Evolutionary conservation across 2,113 vertebrate genomes (phyloP).

Genomic region (Antechinus flavipes): DNA sequence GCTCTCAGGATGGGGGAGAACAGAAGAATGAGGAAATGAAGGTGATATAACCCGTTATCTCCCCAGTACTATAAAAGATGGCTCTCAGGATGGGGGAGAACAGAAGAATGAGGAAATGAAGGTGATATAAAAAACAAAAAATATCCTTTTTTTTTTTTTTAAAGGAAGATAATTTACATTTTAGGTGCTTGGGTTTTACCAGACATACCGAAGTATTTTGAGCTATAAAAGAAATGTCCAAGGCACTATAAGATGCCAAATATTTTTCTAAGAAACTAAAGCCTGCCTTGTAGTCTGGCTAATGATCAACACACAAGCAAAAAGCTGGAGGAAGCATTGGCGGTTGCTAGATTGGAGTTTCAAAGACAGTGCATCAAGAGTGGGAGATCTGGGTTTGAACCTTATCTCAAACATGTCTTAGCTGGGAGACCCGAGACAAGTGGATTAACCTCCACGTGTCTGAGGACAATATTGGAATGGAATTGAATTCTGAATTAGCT

Average conservation of each 20-base stretch:
- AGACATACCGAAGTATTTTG: constrained; percentile 26
- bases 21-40: not conserved
- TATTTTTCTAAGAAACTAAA: constrained; percentile 28
- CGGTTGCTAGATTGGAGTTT: not conserved
- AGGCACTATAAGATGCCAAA: constrained; percentile 14
- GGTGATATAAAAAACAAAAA: not conserved
- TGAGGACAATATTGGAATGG: not conserved
- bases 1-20: not conserved
- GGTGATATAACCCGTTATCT: not conserved
- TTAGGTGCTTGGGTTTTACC: not conserved
- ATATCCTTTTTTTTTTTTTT: not conserved
- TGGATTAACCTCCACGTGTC: not conserved
- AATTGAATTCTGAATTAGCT: not conserved
- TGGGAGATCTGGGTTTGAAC: not conserved
- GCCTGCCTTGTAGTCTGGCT: not conserved
- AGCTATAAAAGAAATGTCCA: constrained; percentile 16
- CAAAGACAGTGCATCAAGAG: not conserved
- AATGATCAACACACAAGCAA: not conserved
- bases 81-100: not conserved
- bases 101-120: not conserved
- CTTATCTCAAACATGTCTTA: not conserved
- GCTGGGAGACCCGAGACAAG: not conserved
- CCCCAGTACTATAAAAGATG: not conserved
- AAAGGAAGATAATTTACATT: not conserved
- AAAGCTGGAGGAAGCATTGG: not conserved